Percentiles rank a stretch among this genome's conserved stretches.
These are phyloP conservation scores for Minunthozetes semirufus DNA, from an alignment of 2,888 invertebrate species.

Conservation along the genomic window DNA sequence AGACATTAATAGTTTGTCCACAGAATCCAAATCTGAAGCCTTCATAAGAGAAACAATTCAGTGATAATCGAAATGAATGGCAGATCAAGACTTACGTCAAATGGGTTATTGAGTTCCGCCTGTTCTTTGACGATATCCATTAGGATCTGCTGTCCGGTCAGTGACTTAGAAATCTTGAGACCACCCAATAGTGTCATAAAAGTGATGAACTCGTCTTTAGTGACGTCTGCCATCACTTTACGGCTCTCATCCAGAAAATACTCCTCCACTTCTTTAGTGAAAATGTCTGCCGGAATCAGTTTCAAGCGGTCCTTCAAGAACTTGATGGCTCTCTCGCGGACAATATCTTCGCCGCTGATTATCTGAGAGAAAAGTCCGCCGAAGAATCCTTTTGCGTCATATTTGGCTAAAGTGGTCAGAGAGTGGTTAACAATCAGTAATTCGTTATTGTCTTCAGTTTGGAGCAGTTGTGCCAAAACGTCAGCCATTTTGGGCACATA, in stretches of 20 bases:
- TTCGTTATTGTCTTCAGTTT: slow-evolving; percentile 76
- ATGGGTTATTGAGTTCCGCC: slow-evolving; percentile 64
- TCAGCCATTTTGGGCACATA: slow-evolving; percentile 80
- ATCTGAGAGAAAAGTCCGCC: slow-evolving; percentile 65
- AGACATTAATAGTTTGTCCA: slow-evolving; percentile 74
- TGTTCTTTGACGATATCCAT: slow-evolving; percentile 77
- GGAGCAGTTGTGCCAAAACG: slow-evolving; percentile 80
- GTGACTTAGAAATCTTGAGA: slow-evolving; percentile 71
- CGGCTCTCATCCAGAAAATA: slow-evolving; percentile 73
- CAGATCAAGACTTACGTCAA: slow-evolving; percentile 46
- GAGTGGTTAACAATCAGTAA: slow-evolving; percentile 75
- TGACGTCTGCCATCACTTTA: slow-evolving; percentile 70
- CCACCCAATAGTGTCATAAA: slow-evolving; percentile 77
- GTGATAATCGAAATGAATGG: slow-evolving; percentile 35
- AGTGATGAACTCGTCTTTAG: slow-evolving; percentile 81
- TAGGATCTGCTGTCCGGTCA: slow-evolving; percentile 76
- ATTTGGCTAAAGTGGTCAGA: slow-evolving; percentile 67
- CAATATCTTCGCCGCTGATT: slow-evolving; percentile 62
- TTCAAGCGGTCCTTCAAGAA: slow-evolving; percentile 78
- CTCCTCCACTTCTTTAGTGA: slow-evolving; percentile 78
- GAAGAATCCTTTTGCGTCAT: slow-evolving; percentile 62
- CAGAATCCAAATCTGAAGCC: slow-evolving; percentile 49
- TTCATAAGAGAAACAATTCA: slow-evolving; percentile 39
- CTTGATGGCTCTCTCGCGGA: slow-evolving; percentile 77
- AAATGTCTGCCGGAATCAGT: slow-evolving; percentile 65